phyloP scores from a whole-genome alignment of 1,140 invertebrate genomes.

The Drosophila aff. region DNA sequence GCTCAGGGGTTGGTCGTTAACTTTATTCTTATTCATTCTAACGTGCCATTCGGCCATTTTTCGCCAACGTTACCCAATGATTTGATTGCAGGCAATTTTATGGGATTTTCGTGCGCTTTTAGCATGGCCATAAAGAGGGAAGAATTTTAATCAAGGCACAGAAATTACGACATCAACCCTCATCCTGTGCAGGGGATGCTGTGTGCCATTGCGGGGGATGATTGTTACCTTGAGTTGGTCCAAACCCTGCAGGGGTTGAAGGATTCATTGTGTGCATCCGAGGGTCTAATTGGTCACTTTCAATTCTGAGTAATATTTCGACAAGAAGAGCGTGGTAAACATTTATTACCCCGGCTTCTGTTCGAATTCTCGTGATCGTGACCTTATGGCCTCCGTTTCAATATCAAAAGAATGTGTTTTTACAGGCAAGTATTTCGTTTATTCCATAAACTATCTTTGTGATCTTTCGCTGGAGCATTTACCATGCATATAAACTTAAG shows the following conservation, averaged over 20 bases:
- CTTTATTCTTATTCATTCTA: slow-evolving; percentile 12
- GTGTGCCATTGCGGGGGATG: slow-evolving; percentile 34
- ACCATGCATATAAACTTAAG: slow-evolving; percentile 16
- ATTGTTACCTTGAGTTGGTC: slow-evolving; percentile 45
- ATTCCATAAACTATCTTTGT: slow-evolving; percentile 60
- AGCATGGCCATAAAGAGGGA: slow-evolving; percentile 68
- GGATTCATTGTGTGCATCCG: slow-evolving; percentile 23
- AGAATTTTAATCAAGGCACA: slow-evolving; percentile 62
- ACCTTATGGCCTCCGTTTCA: neutral
- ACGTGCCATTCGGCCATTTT: slow-evolving; percentile 73
- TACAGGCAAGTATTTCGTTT: slow-evolving; percentile 56
- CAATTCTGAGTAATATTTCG: slow-evolving; percentile 20
- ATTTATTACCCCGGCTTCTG: slow-evolving; percentile 45
- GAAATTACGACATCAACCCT: slow-evolving; percentile 55
- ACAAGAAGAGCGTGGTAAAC: slow-evolving; percentile 22
- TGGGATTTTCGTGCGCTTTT: slow-evolving; percentile 63
- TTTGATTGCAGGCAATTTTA: slow-evolving; percentile 70
- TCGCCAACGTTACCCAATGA: slow-evolving; percentile 59
- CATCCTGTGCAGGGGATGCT: slow-evolving; percentile 27
- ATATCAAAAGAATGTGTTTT: neutral
- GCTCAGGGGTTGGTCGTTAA: slow-evolving; percentile 39
- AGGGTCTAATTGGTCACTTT: slow-evolving; percentile 57
- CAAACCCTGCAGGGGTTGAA: slow-evolving; percentile 23
- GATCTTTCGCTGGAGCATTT: slow-evolving; percentile 44
- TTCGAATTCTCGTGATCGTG: slow-evolving; percentile 13